Base-by-base conservation (phyloP, 2,888 invertebrate species). In the Cheilosia impressa region DNA sequence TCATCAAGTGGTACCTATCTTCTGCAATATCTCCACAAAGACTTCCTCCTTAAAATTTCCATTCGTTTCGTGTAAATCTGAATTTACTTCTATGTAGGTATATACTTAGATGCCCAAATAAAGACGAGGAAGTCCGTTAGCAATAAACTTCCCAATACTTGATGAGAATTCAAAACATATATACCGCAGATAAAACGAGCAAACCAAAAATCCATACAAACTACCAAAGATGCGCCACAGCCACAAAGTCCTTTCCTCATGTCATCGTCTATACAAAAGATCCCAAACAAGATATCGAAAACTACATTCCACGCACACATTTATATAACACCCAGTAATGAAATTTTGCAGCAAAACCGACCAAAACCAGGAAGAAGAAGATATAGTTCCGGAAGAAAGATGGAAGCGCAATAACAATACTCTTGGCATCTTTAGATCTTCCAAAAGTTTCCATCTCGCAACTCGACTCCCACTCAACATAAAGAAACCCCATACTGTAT, bases 191-290 rank as follows among this genome's bases (percentile, higher is more conserved):
- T 3, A n/a, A 52, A 60, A 24, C n/a, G 24, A 15, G 60, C 27
- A 68, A 34, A 5, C 50, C 6, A 58, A 53, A 79, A 53, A 27
- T 47, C 41, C 10, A 57, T 50, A 45, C 50, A 60, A 58, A 45
- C 2, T 24, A 47, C 47, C 19, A 53, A 47, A 47, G 50, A 65
- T 66, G n/a, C 43, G 19, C 52, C 31, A 50, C 43, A 34, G 50
- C 66, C 66, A 66, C 43, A 76, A 60, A 58, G 43, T 53, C 17
- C 17, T 81, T 72, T 72, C 65, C 66, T 60, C 77, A 43, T 77
- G 77, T 82, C 72, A 82, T 77, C 77, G 71, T 72, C 38, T 38
- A 60, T 41, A 66, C 72, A 72, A 75, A 69, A 34, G 77, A 77
- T 34, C 17, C 41, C 13, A 43, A 19, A 27, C 60, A 55, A 62